Percentiles rank a stretch among this genome's conserved stretches.
Evolutionary conservation across 2,797 vertebrate species (phyloP).

Genomic region (Periparus ater): DNA sequence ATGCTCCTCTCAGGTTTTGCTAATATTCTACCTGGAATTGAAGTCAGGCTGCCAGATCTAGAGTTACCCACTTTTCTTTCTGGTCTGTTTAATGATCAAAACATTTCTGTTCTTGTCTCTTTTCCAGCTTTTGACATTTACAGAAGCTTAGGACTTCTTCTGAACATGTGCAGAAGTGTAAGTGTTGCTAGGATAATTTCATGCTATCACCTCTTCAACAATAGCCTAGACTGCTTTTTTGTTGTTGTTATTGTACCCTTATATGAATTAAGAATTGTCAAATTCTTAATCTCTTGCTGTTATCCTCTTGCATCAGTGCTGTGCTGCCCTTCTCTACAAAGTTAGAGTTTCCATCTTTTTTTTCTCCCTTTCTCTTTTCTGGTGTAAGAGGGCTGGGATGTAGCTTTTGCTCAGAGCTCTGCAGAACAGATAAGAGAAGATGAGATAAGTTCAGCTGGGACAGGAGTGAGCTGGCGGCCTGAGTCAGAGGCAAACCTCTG

Average conservation of each 20-base stretch:
- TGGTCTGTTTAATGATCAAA: background rate
- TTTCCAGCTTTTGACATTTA: background rate
- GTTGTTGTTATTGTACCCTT: background rate
- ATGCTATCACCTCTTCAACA: background rate
- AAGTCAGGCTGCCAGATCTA: conserved; percentile 44
- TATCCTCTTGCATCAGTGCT: background rate
- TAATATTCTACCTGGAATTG: conserved; percentile 67
- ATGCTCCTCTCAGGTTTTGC: conserved; percentile 49
- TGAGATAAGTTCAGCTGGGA: background rate
- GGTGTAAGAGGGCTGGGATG: background rate
- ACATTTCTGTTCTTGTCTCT: background rate
- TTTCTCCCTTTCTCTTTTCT: background rate
- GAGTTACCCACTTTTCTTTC: conserved; percentile 31
- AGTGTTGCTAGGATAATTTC: background rate
- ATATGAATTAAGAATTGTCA: background rate
- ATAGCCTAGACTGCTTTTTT: background rate
- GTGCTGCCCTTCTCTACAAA: background rate
- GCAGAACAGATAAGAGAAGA: background rate
- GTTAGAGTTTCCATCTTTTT: background rate
- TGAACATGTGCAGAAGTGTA: background rate
- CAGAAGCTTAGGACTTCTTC: background rate
- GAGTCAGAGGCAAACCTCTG: background rate
- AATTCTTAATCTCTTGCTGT: background rate
- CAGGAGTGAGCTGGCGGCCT: background rate
- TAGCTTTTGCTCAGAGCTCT: background rate